Evolutionary conservation across 2,113 vertebrate species (phyloP), one percentile per base, ranked within the genome.

Genomic region (Monopterus albus): DNA sequence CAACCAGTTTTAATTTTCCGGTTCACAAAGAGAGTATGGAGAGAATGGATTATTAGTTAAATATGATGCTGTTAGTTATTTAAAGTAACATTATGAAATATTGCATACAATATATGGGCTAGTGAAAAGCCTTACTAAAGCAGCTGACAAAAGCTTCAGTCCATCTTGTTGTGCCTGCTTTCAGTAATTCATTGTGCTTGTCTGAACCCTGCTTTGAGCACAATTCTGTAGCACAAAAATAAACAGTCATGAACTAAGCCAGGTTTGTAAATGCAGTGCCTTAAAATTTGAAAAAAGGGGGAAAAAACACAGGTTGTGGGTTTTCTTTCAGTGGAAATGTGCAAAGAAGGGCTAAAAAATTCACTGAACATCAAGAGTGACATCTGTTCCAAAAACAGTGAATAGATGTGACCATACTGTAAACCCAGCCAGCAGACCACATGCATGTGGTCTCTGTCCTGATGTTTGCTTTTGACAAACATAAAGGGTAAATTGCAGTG

Each of bases 381-480:
- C 3, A 2, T 70, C 38, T 60, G 21, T 55, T 55, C 49, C 10
- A 66, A 52, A 77, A 75, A 39, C 35, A 62, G n/a, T 55, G 56
- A 76, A 74, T 62, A 50, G 38, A 71, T 38, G 43, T 68, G 56
- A 71, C 50, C 15, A 66, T n/a, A n/a, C n/a, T n/a, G n/a, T 70
- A 49, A 74, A 62, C 26, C 21, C 23, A 67, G 42, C 31, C 42
- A 56, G 28, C 43, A 61, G 57, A 53, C 39, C 57, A 59, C 36
- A 40, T 49, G 43, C 9, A 72, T 21, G 50, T 51, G 12, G n/a
- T 23, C 63, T 31, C 53, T 53, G 49, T 6, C 49, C 6, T 39
- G 8, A 29, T 66, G 46, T 73, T 81, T 58, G 28, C 29, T 55
- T 84, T 85, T 46, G 21, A 61, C 23, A 61, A 20, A 61, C 51